Conservation (phyloP, 1,140 invertebrate species). For the Aphaenogaster floridana region DNA sequence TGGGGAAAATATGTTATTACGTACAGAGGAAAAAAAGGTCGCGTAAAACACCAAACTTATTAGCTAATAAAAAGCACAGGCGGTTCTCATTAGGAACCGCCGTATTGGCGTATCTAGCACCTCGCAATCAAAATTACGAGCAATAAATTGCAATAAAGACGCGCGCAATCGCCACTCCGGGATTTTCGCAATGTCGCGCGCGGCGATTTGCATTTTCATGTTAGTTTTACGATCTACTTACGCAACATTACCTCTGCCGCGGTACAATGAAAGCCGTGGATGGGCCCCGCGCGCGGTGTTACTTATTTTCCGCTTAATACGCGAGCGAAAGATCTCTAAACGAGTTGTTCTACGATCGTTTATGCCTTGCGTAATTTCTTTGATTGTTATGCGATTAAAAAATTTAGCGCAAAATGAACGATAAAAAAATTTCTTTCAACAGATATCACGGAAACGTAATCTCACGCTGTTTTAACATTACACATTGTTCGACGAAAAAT, state of each 20-base stretch:
- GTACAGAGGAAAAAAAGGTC: background rate
- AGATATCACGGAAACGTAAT: background rate
- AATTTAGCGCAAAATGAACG: background rate
- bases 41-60: conserved; percentile 54
- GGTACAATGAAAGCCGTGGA: conserved; percentile 30
- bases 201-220: conserved; percentile 62
- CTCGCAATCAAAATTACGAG: conserved; percentile 58
- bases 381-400: background rate
- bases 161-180: conserved; percentile 41
- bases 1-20: conserved; percentile 39
- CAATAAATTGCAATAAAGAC: conserved; percentile 69
- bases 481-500: conserved; percentile 16
- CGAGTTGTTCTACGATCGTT: background rate
- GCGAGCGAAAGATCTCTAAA: background rate
- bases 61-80: conserved; percentile 36
- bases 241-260: conserved; percentile 52
- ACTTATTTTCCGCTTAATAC: conserved; percentile 46
- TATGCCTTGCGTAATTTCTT: conserved; percentile 13
- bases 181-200: conserved; percentile 48
- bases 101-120: conserved; percentile 51
- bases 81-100: conserved; percentile 50
- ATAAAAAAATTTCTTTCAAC: background rate
- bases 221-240: conserved; percentile 65
- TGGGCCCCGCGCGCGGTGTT: background rate
- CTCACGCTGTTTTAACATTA: background rate